These are phyloP conservation scores for Scylla paramamosain DNA, from an alignment of 1,140 invertebrate genomes.

Conservation along the genomic window DNA sequence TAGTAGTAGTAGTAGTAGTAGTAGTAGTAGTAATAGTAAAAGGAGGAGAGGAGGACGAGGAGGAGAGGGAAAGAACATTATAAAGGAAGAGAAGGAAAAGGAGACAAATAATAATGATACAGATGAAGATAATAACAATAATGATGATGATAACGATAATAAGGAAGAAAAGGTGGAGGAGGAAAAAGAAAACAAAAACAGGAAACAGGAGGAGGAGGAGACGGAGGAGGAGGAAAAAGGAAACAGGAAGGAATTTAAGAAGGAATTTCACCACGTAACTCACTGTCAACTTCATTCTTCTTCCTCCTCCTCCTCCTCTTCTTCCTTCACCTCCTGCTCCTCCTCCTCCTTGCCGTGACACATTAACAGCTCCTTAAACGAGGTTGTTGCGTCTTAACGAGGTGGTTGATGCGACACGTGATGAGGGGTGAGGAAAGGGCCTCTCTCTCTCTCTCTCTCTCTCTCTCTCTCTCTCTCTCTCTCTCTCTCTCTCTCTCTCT, in stretches of 20 bases:
- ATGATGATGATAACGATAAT: neutral
- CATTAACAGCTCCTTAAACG: conserved; percentile 38
- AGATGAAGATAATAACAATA: neutral
- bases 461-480: conserved; percentile 45
- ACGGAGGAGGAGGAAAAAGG: neutral
- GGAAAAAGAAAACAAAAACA: neutral
- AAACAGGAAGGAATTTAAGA: neutral
- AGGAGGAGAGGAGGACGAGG: neutral
- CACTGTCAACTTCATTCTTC: neutral
- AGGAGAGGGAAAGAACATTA: neutral
- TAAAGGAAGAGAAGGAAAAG: neutral
- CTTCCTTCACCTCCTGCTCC: neutral
- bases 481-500: conserved; percentile 47
- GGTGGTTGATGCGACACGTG: neutral
- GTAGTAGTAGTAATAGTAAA: neutral
- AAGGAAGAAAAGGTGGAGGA: neutral
- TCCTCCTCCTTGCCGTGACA: neutral
- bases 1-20: conserved; percentile 23
- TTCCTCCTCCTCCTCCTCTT: neutral
- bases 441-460: conserved; percentile 43
- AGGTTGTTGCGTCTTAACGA: conserved; percentile 26
- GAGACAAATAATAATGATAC: neutral
- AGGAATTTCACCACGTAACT: neutral
- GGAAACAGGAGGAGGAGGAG: neutral
- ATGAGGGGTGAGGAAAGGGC: neutral